Evolutionary conservation across 2,888 invertebrate genomes (phyloP), one percentile per base, ranked within the genome.

Genomic region (Nomada fucata): DNA sequence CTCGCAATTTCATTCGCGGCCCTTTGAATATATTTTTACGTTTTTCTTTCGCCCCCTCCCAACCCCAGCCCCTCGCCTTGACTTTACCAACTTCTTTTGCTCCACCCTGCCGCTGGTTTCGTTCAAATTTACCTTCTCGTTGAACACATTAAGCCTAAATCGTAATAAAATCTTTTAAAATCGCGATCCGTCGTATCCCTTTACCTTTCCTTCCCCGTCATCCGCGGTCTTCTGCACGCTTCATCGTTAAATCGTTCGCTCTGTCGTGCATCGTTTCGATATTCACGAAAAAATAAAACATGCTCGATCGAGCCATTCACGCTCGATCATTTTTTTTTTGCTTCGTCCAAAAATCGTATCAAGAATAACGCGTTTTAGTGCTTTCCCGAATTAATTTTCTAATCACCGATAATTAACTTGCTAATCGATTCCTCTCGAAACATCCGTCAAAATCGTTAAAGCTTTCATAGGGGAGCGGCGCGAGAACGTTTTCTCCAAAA

Each of bases 71-170:
- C 67, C 70, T 67, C 53, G 71, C 77, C 74, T 63, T 63, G 60
- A 64, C 53, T 67, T 7, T 64, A 26, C 64, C 72, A 81, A 81
- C 72, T 68, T 76, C 69, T 79, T 69, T 67, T 60, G 57, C 74
- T 59, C 60, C 73, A 52, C 65, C 20, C 59, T 78, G 59, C 76
- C 72, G 81, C 70, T 63, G 76, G 75, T 80, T 81, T 79, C 75
- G 76, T 82, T 83, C 79, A 84, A 87, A 82, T 87, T 87, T 85
- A 87, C 82, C 79, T 89, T 86, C 71, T 89, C 89, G 91, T 91
- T 93, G 93, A 93, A 93, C 93, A 93, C 93, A 93, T 93, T 91
- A 92, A 91, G 93, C 93, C 93, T 93, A 93, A 90, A 93, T 92
- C 89, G 92, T 92, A 92, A 92, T 91, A 92, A 92, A 90, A 86